Evolutionary conservation across 2,113 vertebrate genomes (phyloP).

Genomic region (Cyanoliseus patagonus): DNA sequence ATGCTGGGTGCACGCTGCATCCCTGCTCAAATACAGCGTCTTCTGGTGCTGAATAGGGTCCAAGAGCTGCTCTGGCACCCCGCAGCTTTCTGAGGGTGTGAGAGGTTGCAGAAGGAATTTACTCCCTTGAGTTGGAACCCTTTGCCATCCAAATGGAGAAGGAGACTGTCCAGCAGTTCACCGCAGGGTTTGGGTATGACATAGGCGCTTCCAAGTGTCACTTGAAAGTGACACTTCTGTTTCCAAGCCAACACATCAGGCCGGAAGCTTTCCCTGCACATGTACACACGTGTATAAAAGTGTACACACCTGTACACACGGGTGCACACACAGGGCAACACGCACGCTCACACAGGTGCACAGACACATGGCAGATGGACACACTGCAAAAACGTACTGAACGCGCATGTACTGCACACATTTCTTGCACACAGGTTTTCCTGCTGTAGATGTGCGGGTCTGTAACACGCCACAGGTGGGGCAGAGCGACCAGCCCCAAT

Average conservation of each 20-base stretch:
- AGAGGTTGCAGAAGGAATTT: not conserved
- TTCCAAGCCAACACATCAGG: not conserved
- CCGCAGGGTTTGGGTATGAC: not conserved
- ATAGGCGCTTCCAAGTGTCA: not conserved
- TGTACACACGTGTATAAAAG: no score
- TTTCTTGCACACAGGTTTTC: no score
- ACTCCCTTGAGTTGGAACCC: not conserved
- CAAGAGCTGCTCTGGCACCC: not conserved
- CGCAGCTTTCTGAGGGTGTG: not conserved
- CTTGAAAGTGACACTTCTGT: not conserved
- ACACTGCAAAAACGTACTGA: no score
- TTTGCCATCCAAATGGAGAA: not conserved
- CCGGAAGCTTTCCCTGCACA: not conserved
- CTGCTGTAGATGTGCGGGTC: no score
- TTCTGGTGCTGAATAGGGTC: not conserved
- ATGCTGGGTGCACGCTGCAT: no score
- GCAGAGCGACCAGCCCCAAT: no score
- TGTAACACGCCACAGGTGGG: no score
- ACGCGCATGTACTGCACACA: no score
- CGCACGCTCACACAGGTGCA: no score
- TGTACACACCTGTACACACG: no score
- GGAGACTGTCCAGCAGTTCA: not conserved
- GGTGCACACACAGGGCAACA: no score
- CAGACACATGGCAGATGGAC: no score
- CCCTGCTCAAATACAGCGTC: fast-evolving